Evolutionary conservation across 1,140 invertebrate species (phyloP), one percentile per base, ranked within the genome.

Genomic region (Aphidius ervi): DNA sequence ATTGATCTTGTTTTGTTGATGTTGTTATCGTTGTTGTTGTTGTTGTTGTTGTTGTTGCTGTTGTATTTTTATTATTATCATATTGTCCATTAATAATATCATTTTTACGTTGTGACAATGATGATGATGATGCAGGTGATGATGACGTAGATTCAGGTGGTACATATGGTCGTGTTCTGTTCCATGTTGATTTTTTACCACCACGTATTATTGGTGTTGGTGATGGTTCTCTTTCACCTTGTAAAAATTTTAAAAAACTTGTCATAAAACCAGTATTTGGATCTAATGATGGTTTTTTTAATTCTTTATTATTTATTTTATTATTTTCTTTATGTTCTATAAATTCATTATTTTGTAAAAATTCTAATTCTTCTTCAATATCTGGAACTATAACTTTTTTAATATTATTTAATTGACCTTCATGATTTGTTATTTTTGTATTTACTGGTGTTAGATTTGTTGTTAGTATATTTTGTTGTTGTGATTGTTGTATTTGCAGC

Each of bases 361-460:
- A 91, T 74, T 87, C 87, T 70, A 92, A 79, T 80, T 92, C 90
- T 79, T 92, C 89, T 76, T 91, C 89, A 75, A 92, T 91, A 82
- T 91, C 90, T 62, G 89, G 89, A 67, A 91, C 89, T 67, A 91
- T 88, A 65, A 92, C 89, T 82, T 91, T 88, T 31, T 31, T 31
- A 31, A 3, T 31, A 31, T 31, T 31, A 31, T 31, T 31, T 61
- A 88, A 87, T 74, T 86, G 85, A 70, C 88, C 86, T 63, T 88
- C 86, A 68, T 68, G 70, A 40, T 71, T 72, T 67, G 55, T 61
- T 61, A 58, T 58, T 59, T 6, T 63, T 31, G 57, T 63, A 68
- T 52, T 71, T 67, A 48, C 64, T 64, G 9, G 50, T 39, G 45
- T 40, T 40, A 31, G 58, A 58, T 43, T 70, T 76, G 20, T 78